phyloP scores from a whole-genome alignment of 2,888 invertebrate genomes.

The Apantesis nais region DNA sequence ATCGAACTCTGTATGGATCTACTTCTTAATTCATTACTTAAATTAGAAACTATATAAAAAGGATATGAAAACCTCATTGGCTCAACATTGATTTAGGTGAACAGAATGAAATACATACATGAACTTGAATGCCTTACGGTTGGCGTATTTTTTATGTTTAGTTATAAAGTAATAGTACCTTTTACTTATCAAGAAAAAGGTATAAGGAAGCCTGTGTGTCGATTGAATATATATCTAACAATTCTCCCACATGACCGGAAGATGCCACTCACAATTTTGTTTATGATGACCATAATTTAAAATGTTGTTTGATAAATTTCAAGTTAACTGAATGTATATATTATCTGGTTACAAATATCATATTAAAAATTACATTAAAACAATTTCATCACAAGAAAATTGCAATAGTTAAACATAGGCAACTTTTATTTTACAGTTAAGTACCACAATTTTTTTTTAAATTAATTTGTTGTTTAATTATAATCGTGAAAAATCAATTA shows the following conservation, averaged over 20 bases:
- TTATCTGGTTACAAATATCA: not conserved
- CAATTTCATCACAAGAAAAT: not conserved
- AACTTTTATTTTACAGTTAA: not conserved
- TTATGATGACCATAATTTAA: not conserved
- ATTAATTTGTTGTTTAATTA: too few relatives aligned
- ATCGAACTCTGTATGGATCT: too few relatives aligned
- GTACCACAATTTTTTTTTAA: too few relatives aligned
- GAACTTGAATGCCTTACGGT: not conserved
- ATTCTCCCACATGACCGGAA: not conserved
- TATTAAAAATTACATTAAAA: not conserved
- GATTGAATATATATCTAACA: not conserved
- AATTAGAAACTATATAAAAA: too few relatives aligned
- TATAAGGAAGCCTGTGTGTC: not conserved
- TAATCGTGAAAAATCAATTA: too few relatives aligned
- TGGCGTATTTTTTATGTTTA: not conserved
- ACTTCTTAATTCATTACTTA: too few relatives aligned
- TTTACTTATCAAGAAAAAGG: not conserved
- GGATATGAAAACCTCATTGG: not conserved
- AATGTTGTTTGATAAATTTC: not conserved
- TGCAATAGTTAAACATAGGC: not conserved
- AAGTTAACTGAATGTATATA: not conserved
- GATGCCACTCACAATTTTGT: slow-evolving; percentile 1
- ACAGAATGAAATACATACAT: not conserved
- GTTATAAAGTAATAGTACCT: not conserved
- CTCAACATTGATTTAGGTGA: not conserved